Conservation (phyloP, 2,888 invertebrate species). For the Lasioglossum villosulum region DNA sequence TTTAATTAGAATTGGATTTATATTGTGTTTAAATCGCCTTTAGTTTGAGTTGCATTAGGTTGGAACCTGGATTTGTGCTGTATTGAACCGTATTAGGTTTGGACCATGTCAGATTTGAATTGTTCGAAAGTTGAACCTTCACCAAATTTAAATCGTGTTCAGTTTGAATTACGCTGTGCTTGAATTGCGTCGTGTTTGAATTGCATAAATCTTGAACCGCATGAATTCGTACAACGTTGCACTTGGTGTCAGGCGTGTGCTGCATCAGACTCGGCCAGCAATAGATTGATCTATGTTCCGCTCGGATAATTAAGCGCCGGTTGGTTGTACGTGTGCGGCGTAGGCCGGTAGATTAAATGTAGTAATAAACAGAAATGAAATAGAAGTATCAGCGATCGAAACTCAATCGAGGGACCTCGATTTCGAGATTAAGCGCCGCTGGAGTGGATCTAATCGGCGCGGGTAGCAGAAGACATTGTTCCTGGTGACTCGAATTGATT, state of each 20-base stretch:
- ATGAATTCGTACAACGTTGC: not conserved
- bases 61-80: too few relatives aligned
- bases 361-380: not conserved
- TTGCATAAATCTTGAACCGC: not conserved
- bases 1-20: not conserved
- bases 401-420: slow-evolving; percentile 15
- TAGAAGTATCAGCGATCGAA: not conserved
- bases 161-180: not conserved
- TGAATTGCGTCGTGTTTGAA: not conserved
- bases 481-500: slow-evolving; percentile 68
- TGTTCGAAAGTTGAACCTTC: not conserved
- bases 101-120: too few relatives aligned
- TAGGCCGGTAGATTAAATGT: not conserved
- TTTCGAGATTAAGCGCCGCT: slow-evolving; percentile 35
- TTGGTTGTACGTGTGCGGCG: not conserved
- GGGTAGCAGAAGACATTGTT: slow-evolving; percentile 52
- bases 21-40: not conserved
- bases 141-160: not conserved
- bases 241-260: not conserved
- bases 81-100: too few relatives aligned
- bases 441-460: slow-evolving; percentile 22
- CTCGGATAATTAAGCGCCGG: not conserved
- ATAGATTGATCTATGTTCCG: not conserved
- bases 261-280: not conserved
- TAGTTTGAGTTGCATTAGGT: too few relatives aligned